Evolutionary conservation across 2,797 vertebrate species (phyloP).

Genomic region (Leptodactylus fallax): DNA sequence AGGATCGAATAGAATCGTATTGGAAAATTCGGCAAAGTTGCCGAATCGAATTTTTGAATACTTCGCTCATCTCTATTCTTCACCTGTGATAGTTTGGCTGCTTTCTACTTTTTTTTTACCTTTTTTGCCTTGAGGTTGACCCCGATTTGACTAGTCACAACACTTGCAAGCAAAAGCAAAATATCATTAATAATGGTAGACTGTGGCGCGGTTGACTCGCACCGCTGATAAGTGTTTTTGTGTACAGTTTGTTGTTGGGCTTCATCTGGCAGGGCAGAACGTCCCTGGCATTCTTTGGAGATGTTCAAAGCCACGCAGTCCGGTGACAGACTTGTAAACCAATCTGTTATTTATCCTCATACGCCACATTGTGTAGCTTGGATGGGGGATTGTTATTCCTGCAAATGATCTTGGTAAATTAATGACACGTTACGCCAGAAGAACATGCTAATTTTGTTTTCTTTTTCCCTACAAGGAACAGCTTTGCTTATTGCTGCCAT

Average conservation of each 20-base stretch:
- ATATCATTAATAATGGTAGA: background rate
- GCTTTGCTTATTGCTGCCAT: conserved; percentile 37
- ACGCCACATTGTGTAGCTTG: conserved; percentile 25
- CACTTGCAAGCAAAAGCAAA: background rate
- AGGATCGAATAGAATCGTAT: no score
- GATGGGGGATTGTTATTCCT: conserved; percentile 42
- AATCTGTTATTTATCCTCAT: conserved; percentile 40
- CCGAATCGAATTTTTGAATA: no score
- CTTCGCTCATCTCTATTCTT: no score
- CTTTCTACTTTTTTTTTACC: no score
- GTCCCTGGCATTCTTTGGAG: background rate
- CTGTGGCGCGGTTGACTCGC: background rate
- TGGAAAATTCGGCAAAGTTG: no score
- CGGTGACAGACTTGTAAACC: conserved; percentile 9
- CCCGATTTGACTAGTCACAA: background rate
- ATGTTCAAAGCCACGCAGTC: background rate
- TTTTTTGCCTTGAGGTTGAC: background rate
- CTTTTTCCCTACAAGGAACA: conserved; percentile 9
- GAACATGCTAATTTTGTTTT: conserved; percentile 32
- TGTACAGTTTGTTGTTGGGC: background rate
- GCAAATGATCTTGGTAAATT: conserved; percentile 45
- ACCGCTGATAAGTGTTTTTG: background rate
- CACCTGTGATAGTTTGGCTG: no score
- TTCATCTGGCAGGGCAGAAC: background rate
- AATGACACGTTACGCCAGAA: conserved; percentile 29